A percentile compares a stretch with the other conserved stretches of the same genome.
Conservation (phyloP, 53 echinoderm and acorn worm genomes). For the Luidia sarsii region DNA sequence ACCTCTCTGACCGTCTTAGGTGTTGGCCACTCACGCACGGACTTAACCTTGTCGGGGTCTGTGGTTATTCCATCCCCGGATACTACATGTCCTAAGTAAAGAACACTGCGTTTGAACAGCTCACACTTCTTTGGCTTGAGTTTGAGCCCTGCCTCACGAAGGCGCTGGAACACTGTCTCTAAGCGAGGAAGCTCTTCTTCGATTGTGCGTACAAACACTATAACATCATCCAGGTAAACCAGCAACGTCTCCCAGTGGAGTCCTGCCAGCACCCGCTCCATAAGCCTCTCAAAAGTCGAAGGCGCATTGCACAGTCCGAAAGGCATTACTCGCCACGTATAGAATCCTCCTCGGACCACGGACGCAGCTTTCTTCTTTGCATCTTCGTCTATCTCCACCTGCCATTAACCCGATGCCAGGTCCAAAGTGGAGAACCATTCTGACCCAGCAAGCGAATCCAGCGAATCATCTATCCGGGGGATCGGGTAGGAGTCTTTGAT, state of each 20-base stretch:
- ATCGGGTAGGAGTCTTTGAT: slow-evolving; percentile 42
- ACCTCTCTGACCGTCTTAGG: slow-evolving; percentile 52
- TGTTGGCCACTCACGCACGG: slow-evolving; percentile 51
- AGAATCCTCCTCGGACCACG: no score
- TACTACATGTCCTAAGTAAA: slow-evolving; percentile 64
- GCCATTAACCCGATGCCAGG: no score
- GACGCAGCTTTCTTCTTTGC: no score
- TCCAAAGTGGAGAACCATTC: no score
- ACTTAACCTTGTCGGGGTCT: slow-evolving; percentile 42
- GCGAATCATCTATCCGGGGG: slow-evolving; percentile 18
- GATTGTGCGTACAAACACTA: slow-evolving; percentile 50
- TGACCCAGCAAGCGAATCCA: slow-evolving; percentile 27
- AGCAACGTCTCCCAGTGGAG: no score
- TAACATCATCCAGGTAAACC: no score
- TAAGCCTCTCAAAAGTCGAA: no score
- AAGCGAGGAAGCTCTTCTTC: slow-evolving; percentile 30
- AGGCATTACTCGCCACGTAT: no score
- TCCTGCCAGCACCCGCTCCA: no score
- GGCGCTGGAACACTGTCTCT: slow-evolving; percentile 44
- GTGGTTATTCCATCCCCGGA: slow-evolving; percentile 44
- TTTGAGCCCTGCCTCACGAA: slow-evolving; percentile 52
- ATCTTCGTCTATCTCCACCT: no score
- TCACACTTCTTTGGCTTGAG: slow-evolving; percentile 61
- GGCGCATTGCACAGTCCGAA: no score
- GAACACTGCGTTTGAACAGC: slow-evolving; percentile 32